Base-by-base conservation (phyloP, 2,113 vertebrate genomes). In the Pagrus major region DNA sequence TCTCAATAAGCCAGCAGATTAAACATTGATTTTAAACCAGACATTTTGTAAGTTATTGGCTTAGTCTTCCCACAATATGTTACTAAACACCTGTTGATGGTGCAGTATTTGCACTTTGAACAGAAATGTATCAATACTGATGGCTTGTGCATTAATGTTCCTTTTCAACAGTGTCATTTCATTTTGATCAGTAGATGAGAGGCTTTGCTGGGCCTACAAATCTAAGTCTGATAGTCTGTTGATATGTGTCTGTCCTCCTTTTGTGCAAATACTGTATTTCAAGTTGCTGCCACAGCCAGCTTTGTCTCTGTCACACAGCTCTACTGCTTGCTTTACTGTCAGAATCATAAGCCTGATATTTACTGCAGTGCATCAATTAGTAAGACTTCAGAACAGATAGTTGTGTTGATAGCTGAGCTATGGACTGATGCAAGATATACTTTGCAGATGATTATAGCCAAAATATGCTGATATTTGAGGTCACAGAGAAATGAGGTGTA, bases 321-420 rank as follows among this genome's bases (percentile, higher is more conserved):
- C 56, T 21, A 1, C 33, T 63, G 35, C 54, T 51, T 33, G 41
- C 67, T 27, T 18, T 15, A 33, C 29, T 69, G 51, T 78, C 75
- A 20, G 39, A 71, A 67, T 54, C 14, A 27, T n/a, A 46, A 54
- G 59, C 29, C 6, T 37, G 44, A 39, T 59, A 35, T 75, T 82
- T 66, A 61, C 56, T 59, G 55, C 77, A 72, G 61, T 14, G 44
- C 23, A 66, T 82, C 58, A 78, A 27, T 78, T 82, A 66, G 69
- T 70, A 46, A 33, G 58, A 51, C 56, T 46, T 59, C 6, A 78
- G 56, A 70, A 29, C 80, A 66, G 56, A 37, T n/a, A n/a, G n/a
- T n/a, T n/a, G 14, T 12, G 47, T 55, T 61, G 44, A 67, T 35
- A 29, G 49, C 67, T 20, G 78, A 69, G 42, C 47, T 72, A 61